Evolutionary conservation across 2,797 vertebrate genomes (phyloP), one percentile per base, ranked within the genome.

Genomic region (Arnoldichthys spilopterus): DNA sequence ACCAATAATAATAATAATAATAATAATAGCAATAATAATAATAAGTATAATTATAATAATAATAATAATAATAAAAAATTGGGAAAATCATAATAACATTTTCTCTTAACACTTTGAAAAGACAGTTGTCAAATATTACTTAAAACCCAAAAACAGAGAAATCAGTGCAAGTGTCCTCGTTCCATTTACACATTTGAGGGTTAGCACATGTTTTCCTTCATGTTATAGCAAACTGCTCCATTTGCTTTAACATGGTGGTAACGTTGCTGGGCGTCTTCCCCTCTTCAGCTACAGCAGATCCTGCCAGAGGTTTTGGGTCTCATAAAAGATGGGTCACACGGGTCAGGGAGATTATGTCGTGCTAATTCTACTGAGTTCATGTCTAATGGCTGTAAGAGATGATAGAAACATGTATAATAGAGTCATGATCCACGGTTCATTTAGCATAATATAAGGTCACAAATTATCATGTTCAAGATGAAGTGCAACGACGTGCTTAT

Each of bases 361-460:
- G 93, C 97, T 99, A 91, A 98, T 93, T 90, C 97, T 95, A 89
- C 96, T 98, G 91, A 99, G 94, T 95, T 99, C 98, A 92, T 99
- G 95, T 96, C 97, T 96, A 95, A 99, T 96, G 93, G 97, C 98
- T 99, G 89, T 22, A 86, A 87, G 24, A 79, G 30, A 76, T 56
- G 34, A 74, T 5, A 78, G 32, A 66, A 62, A 53, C 2, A 13
- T 1, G 32, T 59, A 71, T 63, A 28, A 61, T 13, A 6, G 37
- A 47, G 4, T 79, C 64, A 67, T 59, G 9, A 67, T 66, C 49
- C 24, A 16, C n/a, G 15, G 28, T 45, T 69, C 15, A 62, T 54
- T 51, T 43, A 62, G 22, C 64, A 75, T 40, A 32, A 34, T 43
- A 5, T 22, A 63, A 54, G 20, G 37, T n/a, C 11, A 69, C 6